These are phyloP conservation scores for Urechis unicinctus DNA, from an alignment of 2,888 invertebrate species.

Conservation along the genomic window DNA sequence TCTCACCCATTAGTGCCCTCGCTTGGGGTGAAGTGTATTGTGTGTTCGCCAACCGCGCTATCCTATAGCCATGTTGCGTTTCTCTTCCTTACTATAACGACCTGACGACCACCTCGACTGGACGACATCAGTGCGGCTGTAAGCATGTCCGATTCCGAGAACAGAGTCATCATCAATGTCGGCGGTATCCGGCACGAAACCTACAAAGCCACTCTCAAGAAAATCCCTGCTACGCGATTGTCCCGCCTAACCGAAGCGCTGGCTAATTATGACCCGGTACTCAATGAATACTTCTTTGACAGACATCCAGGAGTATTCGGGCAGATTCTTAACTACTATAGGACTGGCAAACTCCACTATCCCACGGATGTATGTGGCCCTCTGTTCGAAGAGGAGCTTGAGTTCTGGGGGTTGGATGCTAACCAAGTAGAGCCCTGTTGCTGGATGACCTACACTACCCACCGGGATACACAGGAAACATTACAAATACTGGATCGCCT, in stretches of 20 bases:
- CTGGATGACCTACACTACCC: slow-evolving; percentile 95
- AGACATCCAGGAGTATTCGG: slow-evolving; percentile 90
- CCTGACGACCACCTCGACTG: too few relatives aligned
- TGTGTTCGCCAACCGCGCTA: too few relatives aligned
- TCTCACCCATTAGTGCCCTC: too few relatives aligned
- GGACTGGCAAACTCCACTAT: slow-evolving; percentile 97
- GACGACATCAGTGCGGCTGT: background rate
- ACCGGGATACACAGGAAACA: slow-evolving; percentile 95
- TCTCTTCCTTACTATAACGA: too few relatives aligned
- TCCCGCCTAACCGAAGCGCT: slow-evolving; percentile 92
- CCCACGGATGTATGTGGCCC: slow-evolving; percentile 99
- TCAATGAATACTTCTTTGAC: slow-evolving; percentile 98
- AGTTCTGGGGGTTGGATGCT: slow-evolving; percentile 89
- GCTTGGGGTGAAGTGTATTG: too few relatives aligned
- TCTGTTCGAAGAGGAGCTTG: slow-evolving; percentile 96
- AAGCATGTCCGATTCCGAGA: slow-evolving; percentile 59
- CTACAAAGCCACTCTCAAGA: slow-evolving; percentile 73
- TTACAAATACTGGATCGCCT: slow-evolving; percentile 92
- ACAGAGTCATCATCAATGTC: slow-evolving; percentile 96
- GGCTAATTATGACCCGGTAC: slow-evolving; percentile 97
- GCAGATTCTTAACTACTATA: slow-evolving; percentile 91
- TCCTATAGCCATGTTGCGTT: too few relatives aligned
- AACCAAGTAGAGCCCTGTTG: slow-evolving; percentile 99
- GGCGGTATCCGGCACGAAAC: slow-evolving; percentile 89
- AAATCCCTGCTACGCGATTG: slow-evolving; percentile 91